Evolutionary conservation across 2,113 vertebrate species (phyloP).

Genomic region (Chloebia gouldiae): DNA sequence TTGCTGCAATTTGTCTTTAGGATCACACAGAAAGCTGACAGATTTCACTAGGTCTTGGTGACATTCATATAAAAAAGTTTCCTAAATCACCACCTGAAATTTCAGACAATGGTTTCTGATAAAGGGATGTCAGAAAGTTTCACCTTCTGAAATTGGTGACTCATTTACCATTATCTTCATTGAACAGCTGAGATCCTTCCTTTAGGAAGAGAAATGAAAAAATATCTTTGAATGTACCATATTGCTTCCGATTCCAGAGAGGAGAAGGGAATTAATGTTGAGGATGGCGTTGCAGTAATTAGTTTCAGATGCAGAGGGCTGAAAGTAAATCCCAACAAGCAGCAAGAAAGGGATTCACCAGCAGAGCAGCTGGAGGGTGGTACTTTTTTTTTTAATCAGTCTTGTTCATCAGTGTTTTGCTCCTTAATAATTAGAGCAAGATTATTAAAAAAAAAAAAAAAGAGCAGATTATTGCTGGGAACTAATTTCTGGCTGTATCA

Average conservation of each 20-base stretch:
- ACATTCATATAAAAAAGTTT: constrained; percentile 55
- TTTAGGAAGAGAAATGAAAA: constrained; percentile 44
- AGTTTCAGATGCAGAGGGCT: constrained; percentile 14
- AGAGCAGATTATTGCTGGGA: background rate
- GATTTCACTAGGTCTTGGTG: constrained; percentile 56
- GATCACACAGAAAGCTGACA: constrained; percentile 58
- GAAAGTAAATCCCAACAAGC: constrained; percentile 54
- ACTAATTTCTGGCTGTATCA: background rate
- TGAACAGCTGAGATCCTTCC: constrained; percentile 1
- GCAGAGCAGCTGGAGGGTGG: constrained; percentile 48
- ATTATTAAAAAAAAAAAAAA: background rate
- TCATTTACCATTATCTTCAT: constrained; percentile 36
- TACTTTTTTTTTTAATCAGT: background rate
- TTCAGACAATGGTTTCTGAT: constrained; percentile 44
- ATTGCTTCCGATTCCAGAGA: constrained; percentile 50
- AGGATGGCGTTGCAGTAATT: constrained; percentile 16
- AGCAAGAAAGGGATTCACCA: constrained; percentile 46
- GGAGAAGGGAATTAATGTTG: constrained; percentile 44
- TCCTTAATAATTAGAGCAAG: constrained; percentile 39
- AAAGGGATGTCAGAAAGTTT: constrained; percentile 33
- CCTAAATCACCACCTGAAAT: constrained; percentile 67
- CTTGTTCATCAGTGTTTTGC: constrained; percentile 41
- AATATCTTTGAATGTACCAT: constrained; percentile 36
- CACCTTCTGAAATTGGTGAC: constrained; percentile 53
- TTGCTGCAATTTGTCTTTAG: constrained; percentile 53